Base-by-base conservation (phyloP, 2,888 invertebrate species). In the Galeruca laticollis region DNA sequence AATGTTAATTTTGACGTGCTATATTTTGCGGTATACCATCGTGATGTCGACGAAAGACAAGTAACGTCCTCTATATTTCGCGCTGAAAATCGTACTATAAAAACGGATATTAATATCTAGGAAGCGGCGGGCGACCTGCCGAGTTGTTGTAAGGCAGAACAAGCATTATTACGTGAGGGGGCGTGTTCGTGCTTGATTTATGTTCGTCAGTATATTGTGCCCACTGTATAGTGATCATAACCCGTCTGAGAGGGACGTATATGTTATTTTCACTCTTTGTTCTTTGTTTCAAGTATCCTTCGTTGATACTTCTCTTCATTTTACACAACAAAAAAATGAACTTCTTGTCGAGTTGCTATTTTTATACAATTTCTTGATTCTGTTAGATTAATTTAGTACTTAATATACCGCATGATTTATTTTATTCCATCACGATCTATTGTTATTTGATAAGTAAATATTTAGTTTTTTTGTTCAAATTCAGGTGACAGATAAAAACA, bases 101-200 rank as follows among this genome's bases (percentile, higher is more conserved):
- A 77, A 77, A 77, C 76, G 69, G 74, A 76, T 77, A 77, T 77
- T 77, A 77, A 77, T 77, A 76, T 74, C 76, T 72, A 69, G 77
- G 69, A 74, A 72, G 71, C 69, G 73, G 68, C 75, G 71, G 73
- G 67, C 74, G 71, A 74, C 76, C 71, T 65, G 57, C 71, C 8
- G 71, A 35, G 68, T 65, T 57, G 64, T 69, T 69, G 62, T 66
- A 52, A 62, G 54, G 61, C 68, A 67, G 73, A 73, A 72, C 75
- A 67, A 72, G 72, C 73, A 69, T 76, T 76, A 74, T 75, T 75
- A 74, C 74, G 72, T 65, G 76, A 52, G 70, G 75, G 47, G 69
- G 74, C 64, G 73, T 75, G 74, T 71, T 65, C 15, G 56, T 10
- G 26, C 65, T 73, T 73, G 73, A 73, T 73, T 73, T 73, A 73